Percentiles rank a stretch among this genome's conserved stretches.
Evolutionary conservation across 2,888 invertebrate species (phyloP).

Genomic region (Cheiracanthium punctorium): DNA sequence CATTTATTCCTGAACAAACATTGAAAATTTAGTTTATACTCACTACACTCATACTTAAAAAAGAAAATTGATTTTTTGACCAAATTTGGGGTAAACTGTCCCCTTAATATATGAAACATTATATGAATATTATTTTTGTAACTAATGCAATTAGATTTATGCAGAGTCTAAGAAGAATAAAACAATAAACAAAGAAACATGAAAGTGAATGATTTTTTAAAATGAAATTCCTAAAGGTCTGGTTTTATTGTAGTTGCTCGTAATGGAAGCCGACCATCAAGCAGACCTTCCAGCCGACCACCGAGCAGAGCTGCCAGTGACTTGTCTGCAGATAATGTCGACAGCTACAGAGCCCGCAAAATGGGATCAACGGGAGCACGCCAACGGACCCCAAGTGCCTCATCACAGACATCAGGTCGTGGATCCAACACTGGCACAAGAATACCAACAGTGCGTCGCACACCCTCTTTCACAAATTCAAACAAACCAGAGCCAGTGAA

Average conservation of each 20-base stretch:
- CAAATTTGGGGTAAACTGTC: no score
- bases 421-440: constrained; percentile 63
- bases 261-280: constrained; percentile 79
- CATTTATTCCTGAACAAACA: no score
- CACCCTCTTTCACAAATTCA: constrained; percentile 49
- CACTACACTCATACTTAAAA: no score
- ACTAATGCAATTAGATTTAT: no score
- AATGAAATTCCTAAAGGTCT: no score
- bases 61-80: no score
- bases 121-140: no score
- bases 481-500: constrained; percentile 26
- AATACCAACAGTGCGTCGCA: constrained; percentile 61
- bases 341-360: constrained; percentile 73
- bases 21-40: no score
- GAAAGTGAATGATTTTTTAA: no score
- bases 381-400: constrained; percentile 55
- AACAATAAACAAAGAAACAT: no score
- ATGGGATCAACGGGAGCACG: constrained; percentile 49
- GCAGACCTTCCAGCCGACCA: constrained; percentile 82
- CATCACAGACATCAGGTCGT: constrained; percentile 44
- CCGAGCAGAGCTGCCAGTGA: constrained; percentile 95
- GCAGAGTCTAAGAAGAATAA: no score
- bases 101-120: no score
- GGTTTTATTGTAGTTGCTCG: constrained; percentile 48
- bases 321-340: constrained; percentile 83